Conservation (phyloP, 2,797 vertebrate species). For the Gobio occitaniae region DNA sequence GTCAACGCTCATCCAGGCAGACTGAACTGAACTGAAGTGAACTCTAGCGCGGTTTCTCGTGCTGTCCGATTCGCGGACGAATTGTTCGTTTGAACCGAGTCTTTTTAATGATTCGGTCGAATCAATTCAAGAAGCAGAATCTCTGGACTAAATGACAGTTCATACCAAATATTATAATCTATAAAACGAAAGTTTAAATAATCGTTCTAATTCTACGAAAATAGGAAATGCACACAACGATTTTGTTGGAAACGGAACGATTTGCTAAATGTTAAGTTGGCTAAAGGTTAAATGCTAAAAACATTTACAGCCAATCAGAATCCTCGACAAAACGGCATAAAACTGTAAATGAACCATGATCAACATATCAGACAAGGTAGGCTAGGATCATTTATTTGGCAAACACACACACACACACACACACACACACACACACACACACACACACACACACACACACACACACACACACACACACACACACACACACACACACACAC, state of each 20-base stretch:
- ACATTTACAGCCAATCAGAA: not conserved
- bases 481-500: too few relatives aligned
- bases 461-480: too few relatives aligned
- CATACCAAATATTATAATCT: too few relatives aligned
- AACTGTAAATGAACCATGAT: not conserved
- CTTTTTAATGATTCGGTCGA: not conserved
- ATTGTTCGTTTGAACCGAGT: not conserved
- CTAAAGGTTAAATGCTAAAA: not conserved
- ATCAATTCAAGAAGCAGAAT: not conserved
- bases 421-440: too few relatives aligned
- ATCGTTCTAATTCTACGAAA: not conserved
- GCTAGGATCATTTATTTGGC: too few relatives aligned
- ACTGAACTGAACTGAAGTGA: constrained; percentile 35
- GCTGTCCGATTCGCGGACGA: not conserved
- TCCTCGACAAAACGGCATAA: not conserved
- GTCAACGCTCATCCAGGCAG: not conserved
- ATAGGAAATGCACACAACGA: not conserved
- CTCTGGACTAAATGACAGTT: not conserved
- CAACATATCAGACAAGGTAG: not conserved
- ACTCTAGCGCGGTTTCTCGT: not conserved
- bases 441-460: too few relatives aligned
- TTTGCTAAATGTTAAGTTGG: too few relatives aligned
- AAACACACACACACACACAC: too few relatives aligned
- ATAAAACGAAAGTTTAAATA: not conserved
- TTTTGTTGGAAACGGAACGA: not conserved